A percentile compares a stretch with the other conserved stretches of the same genome.
Conservation (phyloP, 1,140 invertebrate genomes). For the Drosophila virilis region DNA sequence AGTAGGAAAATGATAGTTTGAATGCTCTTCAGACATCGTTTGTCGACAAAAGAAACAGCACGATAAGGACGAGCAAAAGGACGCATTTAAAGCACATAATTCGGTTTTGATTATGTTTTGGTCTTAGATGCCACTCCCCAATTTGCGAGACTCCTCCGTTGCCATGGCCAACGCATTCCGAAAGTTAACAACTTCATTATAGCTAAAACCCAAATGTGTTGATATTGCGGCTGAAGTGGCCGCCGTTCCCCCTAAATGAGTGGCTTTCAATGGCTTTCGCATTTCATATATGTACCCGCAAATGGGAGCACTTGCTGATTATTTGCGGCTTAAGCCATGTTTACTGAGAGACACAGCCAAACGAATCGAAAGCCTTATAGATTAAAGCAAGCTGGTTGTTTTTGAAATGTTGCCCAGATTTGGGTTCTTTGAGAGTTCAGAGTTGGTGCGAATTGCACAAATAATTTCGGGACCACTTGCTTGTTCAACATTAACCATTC, state of each 20-base stretch:
- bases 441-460: too few species aligned
- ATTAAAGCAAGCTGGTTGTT: slow-evolving; percentile 1
- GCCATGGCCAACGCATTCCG: slow-evolving; percentile 59
- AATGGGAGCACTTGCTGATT: slow-evolving; percentile 69
- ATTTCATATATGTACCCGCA: slow-evolving; percentile 42
- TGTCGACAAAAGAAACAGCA: slow-evolving; percentile 39
- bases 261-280: slow-evolving; percentile 57
- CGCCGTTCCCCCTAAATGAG: slow-evolving; percentile 59
- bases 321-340: slow-evolving; percentile 67
- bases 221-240: slow-evolving; percentile 72
- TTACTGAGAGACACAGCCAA: slow-evolving; percentile 49
- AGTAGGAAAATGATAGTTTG: slow-evolving; percentile 83
- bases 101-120: slow-evolving; percentile 83
- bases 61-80: slow-evolving; percentile 36
- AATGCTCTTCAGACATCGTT: slow-evolving; percentile 65
- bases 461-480: too few species aligned
- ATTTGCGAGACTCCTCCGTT: slow-evolving; percentile 5
- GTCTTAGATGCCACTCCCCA: slow-evolving; percentile 49
- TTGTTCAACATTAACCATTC: too few species aligned
- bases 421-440: background rate
- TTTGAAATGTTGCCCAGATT: background rate
- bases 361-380: background rate
- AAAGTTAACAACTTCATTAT: slow-evolving; percentile 81
- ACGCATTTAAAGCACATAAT: slow-evolving; percentile 82
- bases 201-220: slow-evolving; percentile 82